phyloP scores from a whole-genome alignment of 2,113 vertebrate species.

The Oryzias woworae region DNA sequence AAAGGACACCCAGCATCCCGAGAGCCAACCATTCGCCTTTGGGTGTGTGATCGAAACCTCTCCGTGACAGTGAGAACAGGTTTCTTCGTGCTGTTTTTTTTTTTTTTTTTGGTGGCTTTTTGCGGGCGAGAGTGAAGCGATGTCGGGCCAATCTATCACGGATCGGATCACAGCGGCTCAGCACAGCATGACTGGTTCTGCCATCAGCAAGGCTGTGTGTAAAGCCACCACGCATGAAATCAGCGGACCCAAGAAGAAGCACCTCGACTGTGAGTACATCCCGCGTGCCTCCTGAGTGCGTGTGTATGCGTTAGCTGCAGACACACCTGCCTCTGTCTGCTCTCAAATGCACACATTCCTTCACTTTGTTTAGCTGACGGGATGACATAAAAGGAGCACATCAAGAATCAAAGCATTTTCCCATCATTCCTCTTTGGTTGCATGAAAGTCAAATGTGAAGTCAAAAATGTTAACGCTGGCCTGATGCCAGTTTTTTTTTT shows the following conservation, averaged over 20 bases:
- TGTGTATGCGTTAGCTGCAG: background rate
- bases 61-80: conserved; percentile 44
- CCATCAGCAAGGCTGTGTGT: conserved; percentile 87
- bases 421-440: too few species aligned
- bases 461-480: too few species aligned
- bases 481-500: too few species aligned
- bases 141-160: conserved; percentile 89
- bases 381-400: background rate
- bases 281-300: background rate
- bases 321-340: background rate
- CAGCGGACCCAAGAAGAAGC: conserved; percentile 90
- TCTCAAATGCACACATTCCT: conserved; percentile 27
- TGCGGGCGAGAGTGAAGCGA: conserved; percentile 40
- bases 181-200: conserved; percentile 88
- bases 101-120: conserved; percentile 29
- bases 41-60: conserved; percentile 16
- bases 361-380: conserved; percentile 2
- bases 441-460: too few species aligned
- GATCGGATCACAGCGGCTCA: conserved; percentile 87
- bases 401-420: background rate
- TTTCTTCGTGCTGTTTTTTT: conserved; percentile 44
- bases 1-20: conserved; percentile 10
- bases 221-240: conserved; percentile 90
- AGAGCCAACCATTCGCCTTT: background rate
- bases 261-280: conserved; percentile 87